Percentiles rank a stretch among this genome's conserved stretches.
These are phyloP conservation scores for Anarrhichthys ocellatus DNA, from an alignment of 2,113 vertebrate species.

Conservation along the genomic window DNA sequence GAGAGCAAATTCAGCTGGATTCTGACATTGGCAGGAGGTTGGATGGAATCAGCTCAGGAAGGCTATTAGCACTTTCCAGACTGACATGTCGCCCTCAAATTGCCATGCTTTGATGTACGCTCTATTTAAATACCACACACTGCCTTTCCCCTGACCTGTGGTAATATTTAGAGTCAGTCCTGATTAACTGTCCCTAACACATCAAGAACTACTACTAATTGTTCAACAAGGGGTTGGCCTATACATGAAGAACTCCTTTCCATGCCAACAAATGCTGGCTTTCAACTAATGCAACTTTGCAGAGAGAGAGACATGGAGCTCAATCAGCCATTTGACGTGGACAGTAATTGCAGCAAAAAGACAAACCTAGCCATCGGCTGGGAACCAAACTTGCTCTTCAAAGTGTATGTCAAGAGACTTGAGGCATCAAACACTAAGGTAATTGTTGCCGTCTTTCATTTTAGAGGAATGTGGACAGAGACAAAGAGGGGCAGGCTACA, in stretches of 20 bases:
- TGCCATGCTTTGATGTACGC: constrained; percentile 65
- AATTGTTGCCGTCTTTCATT: constrained; percentile 74
- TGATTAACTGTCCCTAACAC: constrained; percentile 45
- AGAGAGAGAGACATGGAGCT: constrained; percentile 15
- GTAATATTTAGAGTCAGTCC: constrained; percentile 64
- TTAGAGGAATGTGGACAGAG: constrained; percentile 75
- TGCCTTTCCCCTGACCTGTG: constrained; percentile 62
- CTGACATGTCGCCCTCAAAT: constrained; percentile 71
- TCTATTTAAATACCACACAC: constrained; percentile 58
- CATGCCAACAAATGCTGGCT: constrained; percentile 52
- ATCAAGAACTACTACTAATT: constrained; percentile 38
- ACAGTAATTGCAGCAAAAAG: constrained; percentile 52
- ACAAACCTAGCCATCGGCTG: constrained; percentile 43
- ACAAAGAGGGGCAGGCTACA: constrained; percentile 70
- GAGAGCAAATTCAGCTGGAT: constrained; percentile 81
- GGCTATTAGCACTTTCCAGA: constrained; percentile 77
- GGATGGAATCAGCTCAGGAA: constrained; percentile 73
- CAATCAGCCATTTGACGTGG: constrained; percentile 53
- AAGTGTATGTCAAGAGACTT: constrained; percentile 71
- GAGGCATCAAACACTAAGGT: constrained; percentile 64
- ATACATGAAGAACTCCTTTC: constrained; percentile 49
- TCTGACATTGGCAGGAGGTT: constrained; percentile 74
- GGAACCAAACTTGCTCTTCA: constrained; percentile 65
- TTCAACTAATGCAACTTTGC: constrained; percentile 22
- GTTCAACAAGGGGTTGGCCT: constrained; percentile 50